Percentiles rank a stretch among this genome's conserved stretches.
phyloP scores from a whole-genome alignment of 2,888 invertebrate genomes.

The Agriotes lineatus region DNA sequence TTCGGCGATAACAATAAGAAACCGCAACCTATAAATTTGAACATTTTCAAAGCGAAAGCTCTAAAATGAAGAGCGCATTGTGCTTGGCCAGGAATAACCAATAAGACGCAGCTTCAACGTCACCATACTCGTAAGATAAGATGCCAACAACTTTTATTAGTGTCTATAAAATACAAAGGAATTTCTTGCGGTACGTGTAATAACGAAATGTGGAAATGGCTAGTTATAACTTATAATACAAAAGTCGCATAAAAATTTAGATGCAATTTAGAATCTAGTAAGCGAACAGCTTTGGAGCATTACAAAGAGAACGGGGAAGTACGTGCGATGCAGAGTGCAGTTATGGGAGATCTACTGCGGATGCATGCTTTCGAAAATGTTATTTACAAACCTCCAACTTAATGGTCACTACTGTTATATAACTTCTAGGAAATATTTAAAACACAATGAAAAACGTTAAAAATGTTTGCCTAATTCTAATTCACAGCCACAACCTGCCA shows the following conservation, averaged over 20 bases:
- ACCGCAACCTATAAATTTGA: slow-evolving; percentile 2
- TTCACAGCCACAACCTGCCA: too few species aligned
- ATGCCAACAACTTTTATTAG: slow-evolving; percentile 25
- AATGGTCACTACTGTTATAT: too few species aligned
- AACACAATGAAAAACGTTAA: too few species aligned
- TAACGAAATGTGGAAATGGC: slow-evolving; percentile 33
- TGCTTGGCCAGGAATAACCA: neutral
- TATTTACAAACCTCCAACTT: too few species aligned
- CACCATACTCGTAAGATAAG: slow-evolving; percentile 6
- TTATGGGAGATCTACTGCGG: slow-evolving; percentile 6
- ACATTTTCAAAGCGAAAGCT: neutral
- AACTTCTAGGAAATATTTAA: too few species aligned
- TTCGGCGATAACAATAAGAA: neutral
- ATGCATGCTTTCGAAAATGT: slow-evolving; percentile 10
- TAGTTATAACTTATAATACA: slow-evolving; percentile 32
- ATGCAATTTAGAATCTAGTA: slow-evolving; percentile 45
- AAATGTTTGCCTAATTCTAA: too few species aligned
- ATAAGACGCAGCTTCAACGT: slow-evolving; percentile 3
- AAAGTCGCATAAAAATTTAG: slow-evolving; percentile 42
- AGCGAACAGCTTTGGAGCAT: slow-evolving; percentile 41
- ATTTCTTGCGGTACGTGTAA: slow-evolving; percentile 27
- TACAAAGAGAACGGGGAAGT: slow-evolving; percentile 41
- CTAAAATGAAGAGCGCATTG: slow-evolving; percentile 6
- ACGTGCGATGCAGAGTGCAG: slow-evolving; percentile 38
- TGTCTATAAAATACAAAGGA: slow-evolving; percentile 22